Conservation (phyloP, 2,888 invertebrate species). For the Pseudolycoriella hygida region DNA sequence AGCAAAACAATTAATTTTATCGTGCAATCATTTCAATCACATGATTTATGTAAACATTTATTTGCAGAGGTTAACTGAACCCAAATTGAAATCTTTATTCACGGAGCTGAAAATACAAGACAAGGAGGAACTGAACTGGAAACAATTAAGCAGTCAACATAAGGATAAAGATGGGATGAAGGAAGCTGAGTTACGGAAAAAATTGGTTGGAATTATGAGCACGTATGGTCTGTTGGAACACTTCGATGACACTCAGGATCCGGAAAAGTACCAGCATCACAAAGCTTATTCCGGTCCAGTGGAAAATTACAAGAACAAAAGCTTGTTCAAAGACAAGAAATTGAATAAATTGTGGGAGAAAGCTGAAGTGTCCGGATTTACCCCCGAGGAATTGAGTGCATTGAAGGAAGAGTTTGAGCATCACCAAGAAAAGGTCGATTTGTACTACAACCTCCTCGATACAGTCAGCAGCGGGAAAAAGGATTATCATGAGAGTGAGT, state of each 20-base stretch:
- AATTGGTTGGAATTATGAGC: constrained; percentile 65
- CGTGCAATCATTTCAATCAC: too few species aligned
- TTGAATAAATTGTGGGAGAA: constrained; percentile 78
- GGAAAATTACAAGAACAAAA: constrained; percentile 48
- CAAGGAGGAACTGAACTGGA: constrained; percentile 74
- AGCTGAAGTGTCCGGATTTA: constrained; percentile 76
- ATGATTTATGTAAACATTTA: background rate
- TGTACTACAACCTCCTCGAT: constrained; percentile 64
- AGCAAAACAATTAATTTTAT: too few species aligned
- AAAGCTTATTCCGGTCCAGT: constrained; percentile 25
- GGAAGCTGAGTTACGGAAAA: constrained; percentile 62
- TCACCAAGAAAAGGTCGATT: constrained; percentile 83
- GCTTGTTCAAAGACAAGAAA: constrained; percentile 77
- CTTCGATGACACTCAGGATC: constrained; percentile 49
- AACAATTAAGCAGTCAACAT: constrained; percentile 64
- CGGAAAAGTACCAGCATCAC: constrained; percentile 32
- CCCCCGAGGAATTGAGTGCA: constrained; percentile 60
- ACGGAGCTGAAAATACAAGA: constrained; percentile 84
- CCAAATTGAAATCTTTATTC: constrained; percentile 69
- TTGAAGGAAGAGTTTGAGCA: constrained; percentile 78
- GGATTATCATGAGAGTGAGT: constrained; percentile 48
- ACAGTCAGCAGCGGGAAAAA: constrained; percentile 43
- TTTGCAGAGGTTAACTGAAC: constrained; percentile 52
- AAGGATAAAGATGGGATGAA: constrained; percentile 73
- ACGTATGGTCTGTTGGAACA: constrained; percentile 65